Base-by-base conservation (phyloP, 2,113 vertebrate genomes). In the Gallinago media region DNA sequence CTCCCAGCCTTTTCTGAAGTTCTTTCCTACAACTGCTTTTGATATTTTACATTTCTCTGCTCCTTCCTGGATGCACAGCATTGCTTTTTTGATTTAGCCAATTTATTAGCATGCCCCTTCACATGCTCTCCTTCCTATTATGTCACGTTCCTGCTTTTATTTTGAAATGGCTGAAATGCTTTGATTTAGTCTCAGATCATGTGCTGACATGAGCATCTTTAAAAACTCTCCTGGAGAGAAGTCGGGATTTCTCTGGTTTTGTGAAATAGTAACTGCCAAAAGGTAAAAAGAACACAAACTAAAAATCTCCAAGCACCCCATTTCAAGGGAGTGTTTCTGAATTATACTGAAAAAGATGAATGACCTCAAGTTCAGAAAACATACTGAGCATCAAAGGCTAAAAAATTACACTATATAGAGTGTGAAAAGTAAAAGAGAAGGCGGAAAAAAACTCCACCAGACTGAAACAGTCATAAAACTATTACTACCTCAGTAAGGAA, bases 101-200 rank as follows among this genome's bases (percentile, higher is more conserved):
- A 76, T 96, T 88, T 91, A 93, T 89, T 91, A 85, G 55, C 83
- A 74, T 72, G 71, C 59, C 81, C 81, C 50, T 94, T 91, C 87
- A 75, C 52, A 50, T 52, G 54, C n/a, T 67, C 72, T 77, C 79
- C 76, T 85, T 72, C 62, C 84, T 72, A 61, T 56, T 91, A 90
- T 61, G 92, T 93, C 96, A 93, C 3, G 5, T 76, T 95, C 72
- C 76, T 93, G 65, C 56, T 93, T 88, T 88, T 62, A 72, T 78
- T 95, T 85, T 94, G 61, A 87, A 77, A 82, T 32, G 23, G 52
- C n/a, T 82, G 65, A 95, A 93, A 63, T 31, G 32, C 83, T 91
- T 95, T 91, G 78, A 93, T 91, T 97, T 90, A 58, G 88, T 36
- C 80, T 85, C 63, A 94, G 84, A 83, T 88, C 85, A 68, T 25